Percentiles rank a stretch among this genome's conserved stretches.
Evolutionary conservation across 2,797 vertebrate genomes (phyloP).

Genomic region (Graptemys geographica): DNA sequence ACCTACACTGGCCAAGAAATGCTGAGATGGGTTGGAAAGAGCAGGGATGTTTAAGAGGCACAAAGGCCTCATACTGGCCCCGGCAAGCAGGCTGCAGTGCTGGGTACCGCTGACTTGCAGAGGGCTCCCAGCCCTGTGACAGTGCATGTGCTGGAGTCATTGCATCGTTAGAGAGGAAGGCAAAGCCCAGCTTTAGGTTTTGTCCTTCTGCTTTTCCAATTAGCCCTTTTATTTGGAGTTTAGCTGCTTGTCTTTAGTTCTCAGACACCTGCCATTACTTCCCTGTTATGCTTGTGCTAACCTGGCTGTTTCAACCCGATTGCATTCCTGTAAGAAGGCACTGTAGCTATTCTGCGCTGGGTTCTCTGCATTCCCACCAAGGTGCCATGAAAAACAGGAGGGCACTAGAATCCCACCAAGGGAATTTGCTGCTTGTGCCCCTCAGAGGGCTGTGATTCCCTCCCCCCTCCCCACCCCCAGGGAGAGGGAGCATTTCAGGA

Average conservation of each 20-base stretch:
- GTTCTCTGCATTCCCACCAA: background rate
- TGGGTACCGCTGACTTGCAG: background rate
- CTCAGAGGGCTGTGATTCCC: background rate
- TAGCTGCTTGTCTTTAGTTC: background rate
- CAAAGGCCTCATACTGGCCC: background rate
- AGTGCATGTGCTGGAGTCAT: background rate
- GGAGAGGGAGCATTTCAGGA: background rate
- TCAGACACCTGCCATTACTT: background rate
- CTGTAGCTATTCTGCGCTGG: rapidly evolving
- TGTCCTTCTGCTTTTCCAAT: background rate
- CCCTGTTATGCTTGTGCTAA: background rate
- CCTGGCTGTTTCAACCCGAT: background rate
- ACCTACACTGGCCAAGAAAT: background rate
- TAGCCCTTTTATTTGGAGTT: background rate
- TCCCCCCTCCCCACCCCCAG: background rate
- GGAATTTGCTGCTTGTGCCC: rapidly evolving
- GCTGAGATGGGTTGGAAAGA: background rate
- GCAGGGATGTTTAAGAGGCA: background rate
- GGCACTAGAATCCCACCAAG: background rate
- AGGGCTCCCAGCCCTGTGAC: background rate
- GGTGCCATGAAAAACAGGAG: rapidly evolving
- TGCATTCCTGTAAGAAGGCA: background rate
- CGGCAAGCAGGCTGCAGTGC: background rate
- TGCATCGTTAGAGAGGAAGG: background rate
- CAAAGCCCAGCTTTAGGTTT: background rate